phyloP scores from a whole-genome alignment of 1,140 invertebrate genomes.

The Nasonia longicornis region DNA sequence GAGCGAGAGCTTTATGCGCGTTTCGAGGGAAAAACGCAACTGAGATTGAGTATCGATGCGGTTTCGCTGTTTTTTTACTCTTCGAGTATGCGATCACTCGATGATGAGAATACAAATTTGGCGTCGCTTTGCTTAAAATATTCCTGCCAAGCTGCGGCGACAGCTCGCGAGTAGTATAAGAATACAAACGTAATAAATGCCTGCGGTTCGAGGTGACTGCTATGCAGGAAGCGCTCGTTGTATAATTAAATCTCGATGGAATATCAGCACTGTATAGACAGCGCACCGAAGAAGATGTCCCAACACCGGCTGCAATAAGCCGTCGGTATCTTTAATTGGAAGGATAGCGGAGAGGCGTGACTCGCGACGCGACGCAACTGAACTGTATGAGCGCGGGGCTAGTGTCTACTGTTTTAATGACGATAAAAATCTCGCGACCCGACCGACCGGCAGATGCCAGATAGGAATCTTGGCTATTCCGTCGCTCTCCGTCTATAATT shows the following conservation, averaged over 20 bases:
- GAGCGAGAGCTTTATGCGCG: background rate
- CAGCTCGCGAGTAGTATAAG: background rate
- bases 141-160: background rate
- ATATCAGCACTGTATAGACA: background rate
- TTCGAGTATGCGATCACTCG: background rate
- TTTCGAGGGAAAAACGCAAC: background rate
- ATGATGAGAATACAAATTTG: background rate
- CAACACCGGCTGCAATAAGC: slow-evolving; percentile 36
- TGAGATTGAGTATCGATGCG: background rate
- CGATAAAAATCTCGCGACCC: slow-evolving; percentile 40
- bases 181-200: background rate
- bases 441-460: slow-evolving; percentile 29
- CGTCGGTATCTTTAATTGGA: slow-evolving; percentile 47
- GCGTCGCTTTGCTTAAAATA: background rate
- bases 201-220: background rate
- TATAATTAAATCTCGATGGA: slow-evolving; percentile 42
- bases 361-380: slow-evolving; percentile 33
- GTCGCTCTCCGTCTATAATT: slow-evolving; percentile 34
- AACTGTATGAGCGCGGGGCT: slow-evolving; percentile 18
- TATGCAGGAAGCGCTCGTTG: slow-evolving; percentile 16
- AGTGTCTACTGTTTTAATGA: slow-evolving; percentile 45
- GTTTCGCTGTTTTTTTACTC: too few species aligned
- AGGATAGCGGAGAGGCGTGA: slow-evolving; percentile 45
- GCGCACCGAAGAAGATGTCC: slow-evolving; percentile 39
- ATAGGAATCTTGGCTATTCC: slow-evolving; percentile 40